phyloP scores from a whole-genome alignment of 2,797 vertebrate species.

The Coilia nasus region DNA sequence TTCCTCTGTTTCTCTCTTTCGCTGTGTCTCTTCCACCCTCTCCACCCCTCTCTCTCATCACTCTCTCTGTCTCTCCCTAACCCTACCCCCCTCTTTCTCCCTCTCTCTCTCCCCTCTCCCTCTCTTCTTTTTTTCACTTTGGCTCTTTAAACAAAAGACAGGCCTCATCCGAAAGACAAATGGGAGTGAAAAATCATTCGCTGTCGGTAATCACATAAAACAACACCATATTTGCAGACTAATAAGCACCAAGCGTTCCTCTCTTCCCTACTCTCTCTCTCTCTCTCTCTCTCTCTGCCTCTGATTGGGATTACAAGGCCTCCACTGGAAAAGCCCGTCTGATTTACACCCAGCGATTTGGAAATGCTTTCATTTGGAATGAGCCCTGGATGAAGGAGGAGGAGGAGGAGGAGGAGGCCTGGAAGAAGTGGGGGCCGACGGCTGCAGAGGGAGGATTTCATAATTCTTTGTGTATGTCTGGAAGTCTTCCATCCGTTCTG shows the following conservation, averaged over 20 bases:
- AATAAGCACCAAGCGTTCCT: conserved; percentile 94
- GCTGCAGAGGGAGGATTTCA: conserved; percentile 86
- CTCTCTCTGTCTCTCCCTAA: conserved; percentile 32
- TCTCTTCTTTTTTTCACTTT: conserved; percentile 58
- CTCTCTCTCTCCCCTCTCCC: conserved; percentile 57
- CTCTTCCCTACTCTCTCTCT: conserved; percentile 68
- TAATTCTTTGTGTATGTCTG: conserved; percentile 94
- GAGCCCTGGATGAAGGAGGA: conserved; percentile 52
- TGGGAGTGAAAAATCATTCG: conserved; percentile 77
- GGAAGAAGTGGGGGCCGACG: conserved; percentile 64
- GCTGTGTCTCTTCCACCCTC: conserved; percentile 46
- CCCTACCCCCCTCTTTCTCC: conserved; percentile 49
- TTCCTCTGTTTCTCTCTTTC: conserved; percentile 56
- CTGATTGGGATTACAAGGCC: conserved; percentile 88
- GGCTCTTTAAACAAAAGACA: conserved; percentile 73
- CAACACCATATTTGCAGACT: conserved; percentile 91
- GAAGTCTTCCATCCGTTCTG: conserved; percentile 87
- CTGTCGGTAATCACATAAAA: conserved; percentile 91
- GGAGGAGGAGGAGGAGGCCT: conserved; percentile 65
- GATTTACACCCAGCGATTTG: conserved; percentile 91
- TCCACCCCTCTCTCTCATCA: conserved; percentile 45
- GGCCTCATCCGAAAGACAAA: conserved; percentile 73
- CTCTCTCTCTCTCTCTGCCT: conserved; percentile 66
- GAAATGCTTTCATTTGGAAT: conserved; percentile 84
- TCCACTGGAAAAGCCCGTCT: conserved; percentile 80